Percentiles rank a stretch among this genome's conserved stretches.
These are phyloP conservation scores for Aspidoscelis tigris DNA, from an alignment of 2,113 vertebrate species.

Conservation along the genomic window DNA sequence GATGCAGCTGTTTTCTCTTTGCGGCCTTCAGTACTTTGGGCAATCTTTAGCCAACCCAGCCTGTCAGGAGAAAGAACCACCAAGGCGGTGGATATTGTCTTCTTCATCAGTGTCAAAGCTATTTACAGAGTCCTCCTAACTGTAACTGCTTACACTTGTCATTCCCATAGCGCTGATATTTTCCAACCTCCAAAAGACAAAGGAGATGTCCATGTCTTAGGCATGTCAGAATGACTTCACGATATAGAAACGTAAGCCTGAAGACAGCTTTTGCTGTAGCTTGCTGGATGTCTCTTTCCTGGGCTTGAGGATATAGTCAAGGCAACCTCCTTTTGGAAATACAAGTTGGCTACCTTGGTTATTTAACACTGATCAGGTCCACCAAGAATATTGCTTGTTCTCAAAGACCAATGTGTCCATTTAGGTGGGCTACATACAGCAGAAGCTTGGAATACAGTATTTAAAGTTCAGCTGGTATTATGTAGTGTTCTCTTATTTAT, in stretches of 20 bases:
- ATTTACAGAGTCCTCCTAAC: background rate
- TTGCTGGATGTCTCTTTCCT: background rate
- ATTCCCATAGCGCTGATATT: background rate
- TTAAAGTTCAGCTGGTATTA: constrained; percentile 35
- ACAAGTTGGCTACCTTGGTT: background rate
- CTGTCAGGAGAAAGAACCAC: background rate
- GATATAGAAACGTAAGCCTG: background rate
- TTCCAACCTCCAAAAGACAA: background rate
- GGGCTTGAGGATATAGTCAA: background rate
- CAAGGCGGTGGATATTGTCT: background rate
- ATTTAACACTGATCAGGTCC: background rate
- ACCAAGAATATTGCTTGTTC: background rate
- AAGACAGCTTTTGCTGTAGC: background rate
- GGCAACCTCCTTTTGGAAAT: background rate
- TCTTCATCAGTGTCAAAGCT: background rate
- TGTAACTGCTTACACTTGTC: constrained; percentile 12
- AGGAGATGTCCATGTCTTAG: background rate
- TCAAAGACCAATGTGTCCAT: background rate
- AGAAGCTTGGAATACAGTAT: constrained; percentile 18
- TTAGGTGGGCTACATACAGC: background rate
- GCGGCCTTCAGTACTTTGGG: background rate
- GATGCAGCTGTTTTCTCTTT: no score
- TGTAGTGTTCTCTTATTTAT: constrained; percentile 42
- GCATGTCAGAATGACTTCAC: background rate
- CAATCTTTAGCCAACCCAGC: background rate